phyloP scores from a whole-genome alignment of 1,140 invertebrate genomes.

The Bombus sibiricus region DNA sequence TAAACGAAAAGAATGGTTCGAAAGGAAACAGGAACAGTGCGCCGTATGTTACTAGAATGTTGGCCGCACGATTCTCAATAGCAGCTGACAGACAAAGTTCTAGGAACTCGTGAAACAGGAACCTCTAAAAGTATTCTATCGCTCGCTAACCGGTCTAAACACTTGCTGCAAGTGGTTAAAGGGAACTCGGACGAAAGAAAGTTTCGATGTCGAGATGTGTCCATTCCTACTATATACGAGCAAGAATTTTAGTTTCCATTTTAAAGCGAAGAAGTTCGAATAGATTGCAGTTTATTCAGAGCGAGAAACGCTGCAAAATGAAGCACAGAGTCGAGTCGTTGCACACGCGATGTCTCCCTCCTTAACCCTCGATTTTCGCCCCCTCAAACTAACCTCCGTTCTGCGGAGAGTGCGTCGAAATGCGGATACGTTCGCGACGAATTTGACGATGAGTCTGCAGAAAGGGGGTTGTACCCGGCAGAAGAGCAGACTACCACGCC shows the following conservation, averaged over 20 bases:
- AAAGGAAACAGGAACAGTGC: neutral
- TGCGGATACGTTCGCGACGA: constrained; percentile 51
- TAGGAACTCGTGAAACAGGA: neutral
- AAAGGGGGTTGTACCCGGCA: constrained; percentile 80
- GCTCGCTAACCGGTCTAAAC: neutral
- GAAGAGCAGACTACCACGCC: constrained; percentile 81
- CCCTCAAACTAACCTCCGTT: too few relatives aligned
- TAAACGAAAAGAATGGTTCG: neutral
- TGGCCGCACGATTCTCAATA: neutral
- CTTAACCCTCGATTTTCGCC: neutral
- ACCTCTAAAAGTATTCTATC: neutral
- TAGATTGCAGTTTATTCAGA: neutral
- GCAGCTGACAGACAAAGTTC: constrained; percentile 5
- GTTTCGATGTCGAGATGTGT: neutral
- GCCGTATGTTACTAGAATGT: neutral
- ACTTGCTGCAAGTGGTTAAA: neutral
- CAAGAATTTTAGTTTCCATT: constrained; percentile 42
- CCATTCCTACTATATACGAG: neutral
- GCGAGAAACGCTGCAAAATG: too few relatives aligned
- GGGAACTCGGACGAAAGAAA: neutral
- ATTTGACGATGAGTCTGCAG: constrained; percentile 56
- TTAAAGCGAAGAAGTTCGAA: neutral
- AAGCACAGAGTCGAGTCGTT: neutral
- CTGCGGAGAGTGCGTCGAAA: constrained; percentile 29
- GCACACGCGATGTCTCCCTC: neutral